These are phyloP conservation scores for Neomorphus geoffroyi DNA, from an alignment of 2,797 vertebrate species.

Conservation along the genomic window DNA sequence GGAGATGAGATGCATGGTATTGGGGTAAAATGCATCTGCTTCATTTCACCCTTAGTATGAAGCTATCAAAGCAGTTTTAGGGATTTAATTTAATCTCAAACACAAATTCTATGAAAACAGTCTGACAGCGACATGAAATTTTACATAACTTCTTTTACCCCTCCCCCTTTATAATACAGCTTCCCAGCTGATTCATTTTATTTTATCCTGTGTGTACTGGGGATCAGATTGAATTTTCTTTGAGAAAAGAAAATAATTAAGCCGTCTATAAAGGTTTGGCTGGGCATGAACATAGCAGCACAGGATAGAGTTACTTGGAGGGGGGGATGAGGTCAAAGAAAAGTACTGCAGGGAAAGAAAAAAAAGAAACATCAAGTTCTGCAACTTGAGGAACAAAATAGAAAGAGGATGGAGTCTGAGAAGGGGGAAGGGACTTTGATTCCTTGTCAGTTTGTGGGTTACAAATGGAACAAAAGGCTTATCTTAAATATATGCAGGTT, in stretches of 20 bases:
- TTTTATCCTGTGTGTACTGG: slow-evolving; percentile 58
- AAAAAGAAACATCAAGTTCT: slow-evolving; percentile 39
- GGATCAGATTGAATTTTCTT: slow-evolving; percentile 62
- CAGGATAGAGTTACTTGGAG: slow-evolving; percentile 64
- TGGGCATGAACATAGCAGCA: slow-evolving; percentile 51
- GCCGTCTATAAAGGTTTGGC: slow-evolving; percentile 71
- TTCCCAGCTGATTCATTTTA: slow-evolving; percentile 69
- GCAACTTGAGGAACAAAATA: slow-evolving; percentile 22
- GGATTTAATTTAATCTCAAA: slow-evolving; percentile 76
- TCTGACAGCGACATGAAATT: slow-evolving; percentile 71
- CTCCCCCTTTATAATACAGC: slow-evolving; percentile 56
- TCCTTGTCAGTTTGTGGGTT: slow-evolving; percentile 57
- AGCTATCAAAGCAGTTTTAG: slow-evolving; percentile 76
- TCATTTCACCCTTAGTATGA: slow-evolving; percentile 72
- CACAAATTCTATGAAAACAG: slow-evolving; percentile 75
- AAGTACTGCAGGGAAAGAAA: slow-evolving; percentile 30
- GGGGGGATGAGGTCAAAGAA: slow-evolving; percentile 55
- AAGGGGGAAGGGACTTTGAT: slow-evolving; percentile 38
- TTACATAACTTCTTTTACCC: slow-evolving; percentile 68
- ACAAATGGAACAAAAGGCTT: slow-evolving; percentile 62
- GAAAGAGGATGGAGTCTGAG: slow-evolving; percentile 35
- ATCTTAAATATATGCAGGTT: slow-evolving; percentile 64
- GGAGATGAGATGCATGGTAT: slow-evolving; percentile 54
- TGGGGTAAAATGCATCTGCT: slow-evolving; percentile 73
- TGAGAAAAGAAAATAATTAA: slow-evolving; percentile 74